Conservation (phyloP, 2,113 vertebrate genomes). For the Lichenostomus cassidix region DNA sequence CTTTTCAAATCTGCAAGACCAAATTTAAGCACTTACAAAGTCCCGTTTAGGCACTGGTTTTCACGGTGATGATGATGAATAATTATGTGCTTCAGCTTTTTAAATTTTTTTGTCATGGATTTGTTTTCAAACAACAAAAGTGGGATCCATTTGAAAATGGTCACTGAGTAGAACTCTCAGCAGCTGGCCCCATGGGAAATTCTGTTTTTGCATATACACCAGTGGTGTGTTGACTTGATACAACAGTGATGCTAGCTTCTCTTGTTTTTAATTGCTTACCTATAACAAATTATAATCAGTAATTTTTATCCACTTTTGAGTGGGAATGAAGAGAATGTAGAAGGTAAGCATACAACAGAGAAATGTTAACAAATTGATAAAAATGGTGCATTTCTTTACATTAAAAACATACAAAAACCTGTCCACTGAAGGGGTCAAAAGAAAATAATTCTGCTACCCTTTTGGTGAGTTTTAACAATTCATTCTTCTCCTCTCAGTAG, state of each 20-base stretch:
- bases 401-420: background rate
- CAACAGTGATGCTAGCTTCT: background rate
- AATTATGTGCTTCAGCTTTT: background rate
- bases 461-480: background rate
- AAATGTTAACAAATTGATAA: background rate
- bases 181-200: background rate
- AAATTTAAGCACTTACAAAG: background rate
- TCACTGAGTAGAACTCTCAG: background rate
- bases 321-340: background rate
- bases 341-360: background rate
- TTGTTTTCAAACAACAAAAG: background rate
- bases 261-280: background rate
- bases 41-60: background rate
- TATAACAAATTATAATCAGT: background rate
- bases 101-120: background rate
- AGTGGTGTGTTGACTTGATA: background rate
- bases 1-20: background rate
- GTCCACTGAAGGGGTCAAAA: background rate
- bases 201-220: background rate
- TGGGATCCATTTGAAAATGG: background rate
- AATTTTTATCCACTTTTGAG: background rate
- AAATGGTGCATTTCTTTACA: background rate
- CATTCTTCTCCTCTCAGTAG: background rate
- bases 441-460: background rate
- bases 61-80: rapidly evolving